Conservation (phyloP, 2,797 vertebrate genomes). For the Eospalax fontanierii region DNA sequence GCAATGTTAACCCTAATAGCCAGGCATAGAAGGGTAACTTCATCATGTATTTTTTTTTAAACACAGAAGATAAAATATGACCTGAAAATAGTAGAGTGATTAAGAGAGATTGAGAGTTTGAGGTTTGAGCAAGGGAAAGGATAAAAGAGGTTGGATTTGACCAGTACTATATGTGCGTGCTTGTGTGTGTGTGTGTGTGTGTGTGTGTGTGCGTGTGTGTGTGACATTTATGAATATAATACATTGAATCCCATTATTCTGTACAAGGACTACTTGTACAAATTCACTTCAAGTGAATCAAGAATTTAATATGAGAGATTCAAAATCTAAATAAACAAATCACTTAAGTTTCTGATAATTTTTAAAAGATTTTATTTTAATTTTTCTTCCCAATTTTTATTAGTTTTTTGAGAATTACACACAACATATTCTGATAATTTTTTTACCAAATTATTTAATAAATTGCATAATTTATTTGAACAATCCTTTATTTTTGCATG, state of each 20-base stretch:
- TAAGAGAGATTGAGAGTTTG: not conserved
- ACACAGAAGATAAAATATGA: not conserved
- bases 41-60: fast-evolving
- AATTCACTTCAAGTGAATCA: too few species aligned
- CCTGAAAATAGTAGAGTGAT: not conserved
- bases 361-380: not conserved
- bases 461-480: not conserved
- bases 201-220: too few species aligned
- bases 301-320: not conserved
- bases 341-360: not conserved
- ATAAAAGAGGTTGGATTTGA: not conserved
- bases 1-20: not conserved
- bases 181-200: not conserved
- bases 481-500: not conserved
- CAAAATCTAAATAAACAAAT: not conserved
- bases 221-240: not conserved
- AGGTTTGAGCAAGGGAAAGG: not conserved
- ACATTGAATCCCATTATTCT: not conserved
- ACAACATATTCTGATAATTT: not conserved
- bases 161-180: too few species aligned
- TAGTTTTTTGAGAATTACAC: too few species aligned
- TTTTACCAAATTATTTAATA: not conserved
- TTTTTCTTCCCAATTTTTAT: too few species aligned
- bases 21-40: not conserved
- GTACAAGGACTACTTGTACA: not conserved